A percentile compares a stretch with the other conserved stretches of the same genome.
Conservation (phyloP, 2,797 vertebrate genomes). For the Rhodeus uyekii region DNA sequence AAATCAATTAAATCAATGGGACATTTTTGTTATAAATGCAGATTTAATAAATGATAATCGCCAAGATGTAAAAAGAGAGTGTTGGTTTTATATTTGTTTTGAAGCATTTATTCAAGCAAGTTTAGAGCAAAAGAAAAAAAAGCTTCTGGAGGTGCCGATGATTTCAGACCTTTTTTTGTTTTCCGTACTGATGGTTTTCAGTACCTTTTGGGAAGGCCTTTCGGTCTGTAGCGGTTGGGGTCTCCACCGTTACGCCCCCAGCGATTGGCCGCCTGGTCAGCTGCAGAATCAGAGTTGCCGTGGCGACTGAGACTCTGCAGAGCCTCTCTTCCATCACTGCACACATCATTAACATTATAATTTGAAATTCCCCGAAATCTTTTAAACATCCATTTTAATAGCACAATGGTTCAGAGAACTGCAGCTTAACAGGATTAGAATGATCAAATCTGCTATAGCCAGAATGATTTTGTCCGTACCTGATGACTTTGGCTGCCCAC, state of each 20-base stretch:
- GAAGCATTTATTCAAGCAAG: too few species aligned
- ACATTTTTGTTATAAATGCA: not conserved
- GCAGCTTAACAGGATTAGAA: not conserved
- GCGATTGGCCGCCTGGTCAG: conserved; percentile 68
- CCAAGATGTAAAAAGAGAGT: not conserved
- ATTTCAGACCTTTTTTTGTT: not conserved
- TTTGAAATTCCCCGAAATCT: not conserved
- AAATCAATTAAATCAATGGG: not conserved
- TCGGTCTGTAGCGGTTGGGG: conserved; percentile 69
- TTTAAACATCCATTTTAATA: not conserved
- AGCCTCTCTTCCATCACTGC: conserved; percentile 67
- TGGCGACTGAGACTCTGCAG: conserved; percentile 36
- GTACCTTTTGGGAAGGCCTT: conserved; percentile 56
- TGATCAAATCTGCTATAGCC: not conserved
- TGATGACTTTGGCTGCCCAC: conserved; percentile 43
- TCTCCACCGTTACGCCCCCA: conserved; percentile 65
- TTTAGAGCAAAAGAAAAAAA: not conserved
- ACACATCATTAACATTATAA: not conserved
- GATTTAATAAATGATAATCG: not conserved
- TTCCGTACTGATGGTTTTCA: too few species aligned
- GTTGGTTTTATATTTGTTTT: not conserved
- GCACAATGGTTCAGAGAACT: too few species aligned
- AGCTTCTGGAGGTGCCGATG: not conserved
- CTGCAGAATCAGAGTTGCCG: conserved; percentile 43
- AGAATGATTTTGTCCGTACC: not conserved